Evolutionary conservation across 2,888 invertebrate species (phyloP), one percentile per base, ranked within the genome.

Genomic region (Drosophila percnosoma): DNA sequence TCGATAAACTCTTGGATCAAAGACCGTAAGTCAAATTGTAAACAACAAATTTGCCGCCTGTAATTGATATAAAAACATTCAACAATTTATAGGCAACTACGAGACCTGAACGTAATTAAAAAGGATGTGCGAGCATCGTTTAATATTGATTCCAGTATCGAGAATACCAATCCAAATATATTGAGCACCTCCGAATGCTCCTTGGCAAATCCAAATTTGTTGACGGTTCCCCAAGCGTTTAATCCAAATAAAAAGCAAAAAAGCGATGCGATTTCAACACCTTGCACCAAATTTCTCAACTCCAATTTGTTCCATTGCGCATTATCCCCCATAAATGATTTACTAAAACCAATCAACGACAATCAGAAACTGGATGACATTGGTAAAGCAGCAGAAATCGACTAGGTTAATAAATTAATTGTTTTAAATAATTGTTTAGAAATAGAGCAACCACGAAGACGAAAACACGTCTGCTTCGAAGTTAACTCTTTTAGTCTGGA

Each of bases 81-180:
- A 40, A 40, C 8, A 40, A n/a, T 36, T 36, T 34, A 36, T 21
- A 92, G 92, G 2, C 36, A 82, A 36, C 71, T 92, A 10, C 85
- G 91, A 5, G 87, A 90, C 2, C 68, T 79, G 0, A 91, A 92
- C 24, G 21, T 90, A 15, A 60, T 91, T 4, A 92, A 92, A 55
- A 64, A 69, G 6, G 51, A 87, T 65, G 86, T 92, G 7, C 83
- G 91, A 4, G 78, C 75, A 18, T 91, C 92, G 2, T 91, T 87
- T 33, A 92, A 92, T 64, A 86, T 91, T 36, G 90, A 92, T 61
- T 92, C 92, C 2, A 92, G 92, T 64, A 78, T 90, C 27, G 92
- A 92, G 71, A 91, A 89, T 27, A 88, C 87, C 58, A 78, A 69
- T 18, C 52, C 38, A 8, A 68, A 65, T 33, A 49, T 80, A 38